These are phyloP conservation scores for Apotomis turbidana DNA, from an alignment of 2,888 invertebrate species.

Conservation along the genomic window DNA sequence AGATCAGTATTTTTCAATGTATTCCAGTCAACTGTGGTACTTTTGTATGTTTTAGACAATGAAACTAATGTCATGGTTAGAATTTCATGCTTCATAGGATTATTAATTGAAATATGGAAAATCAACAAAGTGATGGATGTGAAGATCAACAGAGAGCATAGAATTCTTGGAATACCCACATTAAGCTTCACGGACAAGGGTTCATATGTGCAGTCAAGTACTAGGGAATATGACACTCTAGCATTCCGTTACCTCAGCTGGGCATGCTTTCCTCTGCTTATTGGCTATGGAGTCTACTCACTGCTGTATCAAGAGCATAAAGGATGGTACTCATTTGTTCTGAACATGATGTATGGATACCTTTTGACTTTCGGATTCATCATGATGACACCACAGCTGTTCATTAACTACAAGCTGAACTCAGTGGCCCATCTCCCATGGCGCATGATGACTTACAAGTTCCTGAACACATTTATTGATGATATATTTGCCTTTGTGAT, in stretches of 20 bases:
- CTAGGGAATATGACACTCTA: constrained; percentile 96
- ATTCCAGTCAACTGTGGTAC: constrained; percentile 97
- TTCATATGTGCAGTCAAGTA: constrained; percentile 97
- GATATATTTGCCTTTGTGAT: constrained; percentile 99
- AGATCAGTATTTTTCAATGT: constrained; percentile 99
- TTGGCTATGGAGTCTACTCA: constrained; percentile 97
- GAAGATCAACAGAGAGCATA: constrained; percentile 89
- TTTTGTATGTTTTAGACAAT: constrained; percentile 98
- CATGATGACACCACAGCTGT: constrained; percentile 99
- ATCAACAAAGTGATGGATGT: constrained; percentile 96
- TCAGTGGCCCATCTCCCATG: constrained; percentile 99
- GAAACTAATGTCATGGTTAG: constrained; percentile 98
- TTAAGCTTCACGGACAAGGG: constrained; percentile 96
- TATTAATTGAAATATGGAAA: constrained; percentile 99
- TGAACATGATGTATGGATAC: constrained; percentile 99
- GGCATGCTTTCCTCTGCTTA: constrained; percentile 96
- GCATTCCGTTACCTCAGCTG: constrained; percentile 99
- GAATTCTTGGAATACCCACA: constrained; percentile 91
- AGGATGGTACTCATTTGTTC: constrained; percentile 99
- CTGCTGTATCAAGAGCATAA: constrained; percentile 98
- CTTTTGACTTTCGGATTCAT: constrained; percentile 99
- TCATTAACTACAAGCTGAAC: constrained; percentile 99
- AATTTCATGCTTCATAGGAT: constrained; percentile 96
- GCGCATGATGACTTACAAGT: constrained; percentile 99
- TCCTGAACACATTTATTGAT: constrained; percentile 99